Evolutionary conservation across 2,113 vertebrate species (phyloP), one percentile per base, ranked within the genome.

Genomic region (Arvicanthis niloticus): DNA sequence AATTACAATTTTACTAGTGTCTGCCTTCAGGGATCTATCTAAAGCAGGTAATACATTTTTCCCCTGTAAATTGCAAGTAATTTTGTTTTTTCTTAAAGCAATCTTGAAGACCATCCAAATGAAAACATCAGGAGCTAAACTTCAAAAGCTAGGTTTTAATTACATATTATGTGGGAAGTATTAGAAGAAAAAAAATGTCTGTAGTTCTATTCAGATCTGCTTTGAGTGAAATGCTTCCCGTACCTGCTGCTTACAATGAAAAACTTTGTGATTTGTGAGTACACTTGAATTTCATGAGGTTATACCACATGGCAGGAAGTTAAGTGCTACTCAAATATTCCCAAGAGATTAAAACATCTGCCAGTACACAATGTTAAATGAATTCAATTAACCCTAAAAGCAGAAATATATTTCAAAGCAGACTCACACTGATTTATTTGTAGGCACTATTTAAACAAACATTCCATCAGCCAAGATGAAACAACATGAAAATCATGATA

Each of bases 301-400:
- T 88, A 82, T 65, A 91, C 58, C 90, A 93, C 11, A 15, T 62
- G 80, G 40, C 60, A 95, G 75, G 58, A 96, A 96, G 90, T 95
- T 93, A 97, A 86, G 29, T 34, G 24, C 86, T 84, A 93, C 29
- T 78, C 34, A 88, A 94, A 94, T 96, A 94, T 73, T 95, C 85
- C 58, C 67, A 89, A 26, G 34, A 94, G 16, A 84, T 88, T 84
- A 96, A 95, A 93, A 91, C 3, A 90, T 96, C 78, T 84, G 72
- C 34, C 40, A 94, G 29, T 45, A 91, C 31, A 96, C 93, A 95
- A 93, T 85, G 94, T 88, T 85, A 90, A 89, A 86, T 68, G 95
- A 92, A 97, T 91, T 95, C n/a, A 92, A 91, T 94, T 88, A 97
- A 58, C n/a, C 89, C 58, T 93, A 96, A 92, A 93, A 96, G 73